These are phyloP conservation scores for Leptonema lineaticorne DNA, from an alignment of 1,140 invertebrate genomes.

Conservation along the genomic window DNA sequence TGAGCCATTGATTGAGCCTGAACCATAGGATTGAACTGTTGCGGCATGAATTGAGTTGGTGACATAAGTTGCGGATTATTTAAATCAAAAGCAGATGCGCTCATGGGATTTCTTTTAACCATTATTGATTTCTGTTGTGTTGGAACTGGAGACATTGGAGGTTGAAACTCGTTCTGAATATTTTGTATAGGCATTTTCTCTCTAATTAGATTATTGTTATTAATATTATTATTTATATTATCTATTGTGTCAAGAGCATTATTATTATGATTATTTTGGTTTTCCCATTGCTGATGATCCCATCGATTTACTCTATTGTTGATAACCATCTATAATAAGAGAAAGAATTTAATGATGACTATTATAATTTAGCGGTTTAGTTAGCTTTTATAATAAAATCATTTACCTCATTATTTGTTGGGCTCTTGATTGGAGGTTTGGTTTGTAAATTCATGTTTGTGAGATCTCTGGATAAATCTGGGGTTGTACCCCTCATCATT, in stretches of 20 bases:
- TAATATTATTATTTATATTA: constrained; percentile 44
- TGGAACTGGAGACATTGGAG: constrained; percentile 26
- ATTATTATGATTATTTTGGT: constrained; percentile 16
- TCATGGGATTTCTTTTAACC: constrained; percentile 43
- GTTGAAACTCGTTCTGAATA: constrained; percentile 47
- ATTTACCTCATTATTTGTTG: neutral
- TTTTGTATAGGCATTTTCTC: neutral
- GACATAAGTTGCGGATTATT: constrained; percentile 44
- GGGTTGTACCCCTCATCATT: constrained; percentile 50
- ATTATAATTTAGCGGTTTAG: neutral
- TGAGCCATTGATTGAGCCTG: constrained; percentile 74
- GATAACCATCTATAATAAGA: neutral
- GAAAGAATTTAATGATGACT: neutral
- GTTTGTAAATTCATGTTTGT: constrained; percentile 34
- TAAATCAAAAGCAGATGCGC: constrained; percentile 59
- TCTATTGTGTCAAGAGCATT: constrained; percentile 30
- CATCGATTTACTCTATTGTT: constrained; percentile 25
- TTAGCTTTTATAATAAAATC: neutral
- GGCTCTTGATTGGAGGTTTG: constrained; percentile 26
- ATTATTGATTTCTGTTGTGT: constrained; percentile 24
- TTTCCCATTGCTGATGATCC: constrained; percentile 26
- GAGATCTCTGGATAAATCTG: constrained; percentile 36
- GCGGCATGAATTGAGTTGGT: constrained; percentile 44
- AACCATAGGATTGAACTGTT: constrained; percentile 50
- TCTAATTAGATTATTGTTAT: constrained; percentile 37